Evolutionary conservation across 1,140 invertebrate genomes (phyloP).

Genomic region (Nasonia giraulti): DNA sequence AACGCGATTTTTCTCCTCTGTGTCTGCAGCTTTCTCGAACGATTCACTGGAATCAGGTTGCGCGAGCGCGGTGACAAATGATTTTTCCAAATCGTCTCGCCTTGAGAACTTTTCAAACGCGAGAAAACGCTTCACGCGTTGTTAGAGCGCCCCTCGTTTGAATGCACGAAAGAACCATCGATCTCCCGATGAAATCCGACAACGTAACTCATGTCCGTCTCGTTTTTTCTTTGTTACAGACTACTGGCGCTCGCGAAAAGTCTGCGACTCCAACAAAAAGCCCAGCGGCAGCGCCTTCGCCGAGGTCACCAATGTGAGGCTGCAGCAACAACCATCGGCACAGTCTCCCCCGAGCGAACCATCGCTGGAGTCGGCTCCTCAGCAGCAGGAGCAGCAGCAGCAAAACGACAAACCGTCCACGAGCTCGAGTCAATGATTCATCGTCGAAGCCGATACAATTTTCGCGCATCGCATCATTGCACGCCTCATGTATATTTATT

Average conservation of each 20-base stretch:
- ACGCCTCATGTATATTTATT: constrained; percentile 18
- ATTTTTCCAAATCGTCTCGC: not conserved
- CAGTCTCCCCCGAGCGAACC: constrained; percentile 27
- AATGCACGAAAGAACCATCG: not conserved
- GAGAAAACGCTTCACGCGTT: too few relatives aligned
- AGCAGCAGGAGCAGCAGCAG: not conserved
- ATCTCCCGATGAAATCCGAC: not conserved
- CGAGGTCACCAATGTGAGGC: constrained; percentile 40
- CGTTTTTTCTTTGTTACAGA: constrained; percentile 64
- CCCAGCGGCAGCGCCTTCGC: constrained; percentile 49
- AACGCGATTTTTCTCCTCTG: not conserved
- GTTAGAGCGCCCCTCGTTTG: not conserved
- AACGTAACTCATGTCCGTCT: constrained; percentile 7
- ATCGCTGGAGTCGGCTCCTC: not conserved
- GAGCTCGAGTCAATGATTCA: constrained; percentile 22
- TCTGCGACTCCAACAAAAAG: constrained; percentile 64
- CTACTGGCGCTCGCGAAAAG: constrained; percentile 68
- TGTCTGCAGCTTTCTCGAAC: not conserved
- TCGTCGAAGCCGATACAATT: not conserved
- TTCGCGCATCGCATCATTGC: not conserved
- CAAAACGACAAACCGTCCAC: constrained; percentile 28
- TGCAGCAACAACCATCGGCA: constrained; percentile 42
- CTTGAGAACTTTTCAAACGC: too few relatives aligned
- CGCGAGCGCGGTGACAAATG: not conserved
- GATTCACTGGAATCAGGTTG: not conserved